Conservation (phyloP, 2,888 invertebrate species). For the Netelia fuscicornis region DNA sequence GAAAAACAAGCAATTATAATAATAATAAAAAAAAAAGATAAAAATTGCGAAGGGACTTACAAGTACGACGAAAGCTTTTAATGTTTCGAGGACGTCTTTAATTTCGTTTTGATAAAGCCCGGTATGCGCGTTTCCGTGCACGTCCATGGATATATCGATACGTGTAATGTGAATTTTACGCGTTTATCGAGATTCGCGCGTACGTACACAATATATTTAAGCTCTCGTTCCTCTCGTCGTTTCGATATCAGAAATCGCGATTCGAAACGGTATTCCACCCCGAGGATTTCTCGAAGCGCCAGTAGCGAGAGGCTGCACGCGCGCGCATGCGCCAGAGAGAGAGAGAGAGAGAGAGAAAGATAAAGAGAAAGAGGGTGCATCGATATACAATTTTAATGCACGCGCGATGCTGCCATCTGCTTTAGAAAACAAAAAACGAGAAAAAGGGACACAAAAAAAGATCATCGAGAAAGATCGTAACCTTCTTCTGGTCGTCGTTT, state of each 20-base stretch:
- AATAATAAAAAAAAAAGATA: too few species aligned
- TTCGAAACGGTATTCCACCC: constrained; percentile 67
- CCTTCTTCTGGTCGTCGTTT: constrained; percentile 45
- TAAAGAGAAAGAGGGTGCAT: constrained; percentile 39
- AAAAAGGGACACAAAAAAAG: constrained; percentile 4
- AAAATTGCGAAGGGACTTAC: too few species aligned
- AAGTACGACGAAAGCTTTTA: too few species aligned
- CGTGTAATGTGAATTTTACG: too few species aligned
- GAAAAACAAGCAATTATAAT: too few species aligned
- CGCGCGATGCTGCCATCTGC: constrained; percentile 27
- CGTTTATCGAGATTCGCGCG: not conserved
- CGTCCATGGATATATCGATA: too few species aligned
- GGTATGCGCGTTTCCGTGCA: too few species aligned
- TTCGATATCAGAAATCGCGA: constrained; percentile 68
- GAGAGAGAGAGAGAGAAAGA: too few species aligned
- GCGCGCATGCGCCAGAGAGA: too few species aligned
- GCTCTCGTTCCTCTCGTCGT: constrained; percentile 47
- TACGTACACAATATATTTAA: constrained; percentile 39
- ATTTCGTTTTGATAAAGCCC: too few species aligned
- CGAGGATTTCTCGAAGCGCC: constrained; percentile 41
- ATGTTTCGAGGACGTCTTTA: too few species aligned
- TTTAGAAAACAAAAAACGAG: not conserved
- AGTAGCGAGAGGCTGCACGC: constrained; percentile 14
- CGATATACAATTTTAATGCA: constrained; percentile 61
- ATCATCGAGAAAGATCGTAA: constrained; percentile 44